These are phyloP conservation scores for Sarcophaga rosellei DNA, from an alignment of 2,888 invertebrate genomes.

Conservation along the genomic window DNA sequence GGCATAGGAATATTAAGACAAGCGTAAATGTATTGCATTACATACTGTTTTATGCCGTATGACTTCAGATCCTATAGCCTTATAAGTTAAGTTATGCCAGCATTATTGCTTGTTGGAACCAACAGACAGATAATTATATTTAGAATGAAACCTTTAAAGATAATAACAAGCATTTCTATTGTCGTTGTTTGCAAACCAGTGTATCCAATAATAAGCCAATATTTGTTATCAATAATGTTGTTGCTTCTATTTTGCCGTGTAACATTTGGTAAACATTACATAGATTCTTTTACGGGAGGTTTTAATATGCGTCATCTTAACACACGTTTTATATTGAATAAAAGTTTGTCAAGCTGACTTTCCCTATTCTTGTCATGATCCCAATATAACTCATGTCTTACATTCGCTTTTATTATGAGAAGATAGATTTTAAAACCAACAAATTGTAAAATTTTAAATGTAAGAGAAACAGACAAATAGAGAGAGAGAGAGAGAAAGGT, in stretches of 20 bases:
- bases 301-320: slow-evolving; percentile 12
- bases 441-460: not conserved
- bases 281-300: not conserved
- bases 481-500: not conserved
- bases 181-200: too few species aligned
- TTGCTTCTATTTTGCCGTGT: slow-evolving; percentile 31
- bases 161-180: too few species aligned
- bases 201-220: slow-evolving; percentile 53
- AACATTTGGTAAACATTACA: too few species aligned
- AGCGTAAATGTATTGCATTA: too few species aligned
- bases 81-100: too few species aligned
- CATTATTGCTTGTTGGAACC: too few species aligned
- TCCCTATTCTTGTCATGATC: not conserved
- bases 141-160: too few species aligned
- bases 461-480: not conserved
- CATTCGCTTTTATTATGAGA: not conserved
- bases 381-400: not conserved
- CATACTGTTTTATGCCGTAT: too few species aligned
- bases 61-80: too few species aligned
- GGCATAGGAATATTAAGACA: too few species aligned
- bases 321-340: slow-evolving; percentile 46
- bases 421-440: not conserved
- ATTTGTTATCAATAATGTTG: slow-evolving; percentile 58
- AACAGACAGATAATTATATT: too few species aligned
- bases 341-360: slow-evolving; percentile 35